Conservation (phyloP, 2,888 invertebrate species). For the Sesia apiformis region DNA sequence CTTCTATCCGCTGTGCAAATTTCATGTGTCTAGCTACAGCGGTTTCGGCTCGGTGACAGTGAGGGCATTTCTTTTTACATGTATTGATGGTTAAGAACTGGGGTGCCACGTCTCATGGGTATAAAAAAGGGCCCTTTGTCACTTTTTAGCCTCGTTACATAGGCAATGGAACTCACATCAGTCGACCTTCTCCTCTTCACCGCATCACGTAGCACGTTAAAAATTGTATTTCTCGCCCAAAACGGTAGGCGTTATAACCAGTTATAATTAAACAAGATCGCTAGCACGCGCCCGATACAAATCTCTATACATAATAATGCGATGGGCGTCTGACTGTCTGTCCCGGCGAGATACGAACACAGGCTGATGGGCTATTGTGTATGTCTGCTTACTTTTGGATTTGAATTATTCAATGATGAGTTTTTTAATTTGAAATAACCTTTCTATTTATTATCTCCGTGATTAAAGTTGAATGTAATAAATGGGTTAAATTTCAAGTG, state of each 20-base stretch:
- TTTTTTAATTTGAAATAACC: background rate
- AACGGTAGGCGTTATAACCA: conserved; percentile 22
- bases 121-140: too few relatives aligned
- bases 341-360: background rate
- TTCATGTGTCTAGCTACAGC: too few relatives aligned
- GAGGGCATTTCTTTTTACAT: too few relatives aligned
- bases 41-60: too few relatives aligned
- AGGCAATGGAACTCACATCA: too few relatives aligned
- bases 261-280: conserved; percentile 29
- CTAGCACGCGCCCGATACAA: conserved; percentile 15
- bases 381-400: background rate
- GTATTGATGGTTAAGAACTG: too few relatives aligned
- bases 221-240: conserved; percentile 1
- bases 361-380: background rate
- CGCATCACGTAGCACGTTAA: too few relatives aligned
- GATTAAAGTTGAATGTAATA: background rate
- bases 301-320: conserved; percentile 27
- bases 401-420: background rate
- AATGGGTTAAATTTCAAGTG: background rate
- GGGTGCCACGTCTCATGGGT: too few relatives aligned
- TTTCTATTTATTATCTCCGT: background rate
- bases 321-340: conserved; percentile 25
- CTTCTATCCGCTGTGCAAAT: too few relatives aligned
- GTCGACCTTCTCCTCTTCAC: too few relatives aligned
- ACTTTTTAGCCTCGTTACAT: too few relatives aligned